phyloP scores from a whole-genome alignment of 2,797 vertebrate species.

The Danio aesculapii region DNA sequence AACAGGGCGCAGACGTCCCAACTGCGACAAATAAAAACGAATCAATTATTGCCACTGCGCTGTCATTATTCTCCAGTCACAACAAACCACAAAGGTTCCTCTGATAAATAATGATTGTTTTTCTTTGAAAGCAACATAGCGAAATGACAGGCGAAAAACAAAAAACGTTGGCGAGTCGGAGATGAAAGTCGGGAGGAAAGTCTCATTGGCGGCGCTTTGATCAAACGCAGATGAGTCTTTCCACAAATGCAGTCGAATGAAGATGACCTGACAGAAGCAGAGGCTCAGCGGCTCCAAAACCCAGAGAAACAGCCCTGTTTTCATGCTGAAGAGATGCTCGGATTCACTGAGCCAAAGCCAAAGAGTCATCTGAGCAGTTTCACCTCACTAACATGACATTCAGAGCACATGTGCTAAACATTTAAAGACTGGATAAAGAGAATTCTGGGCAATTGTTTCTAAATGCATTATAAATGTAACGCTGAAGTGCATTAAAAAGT shows the following conservation, averaged over 20 bases:
- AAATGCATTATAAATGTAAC: no score
- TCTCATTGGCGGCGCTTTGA: conserved; percentile 71
- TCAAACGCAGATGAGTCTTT: conserved; percentile 68
- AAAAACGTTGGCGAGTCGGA: conserved; percentile 63
- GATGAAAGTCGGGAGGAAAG: conserved; percentile 80
- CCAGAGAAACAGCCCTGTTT: neutral
- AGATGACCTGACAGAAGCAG: conserved; percentile 26
- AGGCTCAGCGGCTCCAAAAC: neutral
- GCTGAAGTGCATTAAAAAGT: no score
- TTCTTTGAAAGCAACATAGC: conserved; percentile 61
- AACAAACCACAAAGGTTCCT: conserved; percentile 51
- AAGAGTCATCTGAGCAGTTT: no score
- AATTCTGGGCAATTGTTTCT: no score
- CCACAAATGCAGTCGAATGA: conserved; percentile 41
- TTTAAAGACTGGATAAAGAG: no score
- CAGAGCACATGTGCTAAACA: no score
- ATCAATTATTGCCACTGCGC: conserved; percentile 63
- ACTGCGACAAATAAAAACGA: neutral
- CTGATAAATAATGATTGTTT: conserved; percentile 59
- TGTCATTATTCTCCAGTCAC: conserved; percentile 66
- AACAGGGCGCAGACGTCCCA: neutral
- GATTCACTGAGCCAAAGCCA: no score
- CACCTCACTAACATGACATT: no score
- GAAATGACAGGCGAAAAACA: conserved; percentile 61
- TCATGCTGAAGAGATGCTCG: conserved; percentile 2